A percentile compares a stretch with the other conserved stretches of the same genome.
phyloP scores from a whole-genome alignment of 30 jellyfish, hydroid and myxozoan genomes.

The Cassiopea xamachana region DNA sequence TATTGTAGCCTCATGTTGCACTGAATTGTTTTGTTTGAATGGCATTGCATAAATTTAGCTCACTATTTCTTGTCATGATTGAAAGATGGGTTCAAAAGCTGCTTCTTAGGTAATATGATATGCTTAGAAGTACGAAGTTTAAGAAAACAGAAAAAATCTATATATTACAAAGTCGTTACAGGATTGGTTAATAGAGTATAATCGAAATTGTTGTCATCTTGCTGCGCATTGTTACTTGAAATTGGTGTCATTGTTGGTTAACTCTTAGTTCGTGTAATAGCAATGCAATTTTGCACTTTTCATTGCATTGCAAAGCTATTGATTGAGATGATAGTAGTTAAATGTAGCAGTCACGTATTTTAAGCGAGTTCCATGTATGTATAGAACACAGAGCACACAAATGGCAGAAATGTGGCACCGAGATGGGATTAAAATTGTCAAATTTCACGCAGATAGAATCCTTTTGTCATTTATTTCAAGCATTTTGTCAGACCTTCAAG shows the following conservation, averaged over 20 bases:
- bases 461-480: conserved; percentile 43
- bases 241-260: conserved; percentile 1
- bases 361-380: conserved; percentile 38
- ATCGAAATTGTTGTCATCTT: background rate
- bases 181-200: background rate
- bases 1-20: too few species aligned
- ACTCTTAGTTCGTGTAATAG: background rate
- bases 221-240: background rate
- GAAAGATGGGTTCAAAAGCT: background rate
- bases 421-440: conserved; percentile 37
- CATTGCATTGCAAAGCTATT: background rate
- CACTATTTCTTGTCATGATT: background rate
- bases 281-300: background rate
- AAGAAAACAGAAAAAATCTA: background rate
- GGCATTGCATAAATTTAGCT: background rate
- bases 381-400: conserved; percentile 43
- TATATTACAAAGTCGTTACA: background rate
- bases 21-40: too few species aligned
- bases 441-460: conserved; percentile 36
- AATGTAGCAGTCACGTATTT: conserved; percentile 4
- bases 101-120: background rate
- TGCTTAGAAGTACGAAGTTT: background rate
- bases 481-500: conserved; percentile 3
- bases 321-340: background rate
- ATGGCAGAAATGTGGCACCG: conserved; percentile 25